phyloP scores from a whole-genome alignment of 2,797 vertebrate genomes.

The Parambassis ranga region DNA sequence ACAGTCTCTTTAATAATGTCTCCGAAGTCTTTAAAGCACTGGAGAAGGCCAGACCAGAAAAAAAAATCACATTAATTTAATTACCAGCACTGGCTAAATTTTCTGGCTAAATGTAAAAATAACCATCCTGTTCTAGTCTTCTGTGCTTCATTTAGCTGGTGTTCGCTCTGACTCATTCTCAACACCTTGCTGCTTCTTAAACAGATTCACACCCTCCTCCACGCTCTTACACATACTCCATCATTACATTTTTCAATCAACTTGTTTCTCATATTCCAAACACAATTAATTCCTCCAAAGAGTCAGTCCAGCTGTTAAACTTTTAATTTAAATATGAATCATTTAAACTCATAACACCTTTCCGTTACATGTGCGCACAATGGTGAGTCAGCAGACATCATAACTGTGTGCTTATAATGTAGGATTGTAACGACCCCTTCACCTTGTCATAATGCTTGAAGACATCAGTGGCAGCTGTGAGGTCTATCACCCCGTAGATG shows the following conservation, averaged over 20 bases:
- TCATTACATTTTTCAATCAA: conserved; percentile 1
- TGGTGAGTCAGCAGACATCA: background rate
- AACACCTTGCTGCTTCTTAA: conserved; percentile 39
- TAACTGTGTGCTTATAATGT: background rate
- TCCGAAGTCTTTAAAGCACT: conserved; percentile 89
- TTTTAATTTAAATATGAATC: background rate
- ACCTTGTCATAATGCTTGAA: conserved; percentile 91
- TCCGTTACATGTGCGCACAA: background rate
- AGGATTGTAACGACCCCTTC: background rate
- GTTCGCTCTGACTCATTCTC: conserved; percentile 54
- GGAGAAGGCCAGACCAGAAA: background rate
- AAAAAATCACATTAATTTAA: background rate
- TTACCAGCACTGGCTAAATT: background rate
- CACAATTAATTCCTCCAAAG: background rate
- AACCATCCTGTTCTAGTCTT: conserved; percentile 9
- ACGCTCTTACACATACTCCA: conserved; percentile 25
- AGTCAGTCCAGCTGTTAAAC: background rate
- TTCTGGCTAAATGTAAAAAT: conserved; percentile 19
- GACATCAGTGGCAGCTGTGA: conserved; percentile 83
- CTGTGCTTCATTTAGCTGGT: conserved; percentile 28
- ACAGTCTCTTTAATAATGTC: conserved; percentile 92
- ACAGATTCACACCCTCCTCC: conserved; percentile 56
- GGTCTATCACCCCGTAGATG: conserved; percentile 84
- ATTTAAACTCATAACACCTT: background rate
- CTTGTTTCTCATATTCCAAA: background rate